Conservation (phyloP, 2,113 vertebrate genomes). For the Globicephala melas region DNA sequence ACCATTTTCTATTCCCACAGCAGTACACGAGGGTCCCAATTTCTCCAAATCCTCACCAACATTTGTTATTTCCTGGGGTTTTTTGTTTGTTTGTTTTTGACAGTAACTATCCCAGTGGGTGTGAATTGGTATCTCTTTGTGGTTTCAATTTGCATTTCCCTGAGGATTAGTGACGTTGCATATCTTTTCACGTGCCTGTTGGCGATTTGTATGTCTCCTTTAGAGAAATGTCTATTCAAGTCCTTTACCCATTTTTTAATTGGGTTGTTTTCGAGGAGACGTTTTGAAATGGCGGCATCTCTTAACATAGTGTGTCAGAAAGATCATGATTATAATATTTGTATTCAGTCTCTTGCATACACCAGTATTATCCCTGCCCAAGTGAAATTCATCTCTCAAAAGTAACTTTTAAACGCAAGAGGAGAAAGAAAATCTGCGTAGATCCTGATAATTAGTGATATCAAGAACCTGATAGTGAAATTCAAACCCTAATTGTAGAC, state of each 20-base stretch:
- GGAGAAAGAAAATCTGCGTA: not conserved
- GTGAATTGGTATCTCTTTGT: not conserved
- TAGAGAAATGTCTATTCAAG: not conserved
- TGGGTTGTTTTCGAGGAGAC: not conserved
- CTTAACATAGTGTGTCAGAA: not conserved
- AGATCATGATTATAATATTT: not conserved
- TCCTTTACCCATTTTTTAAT: slow-evolving; percentile 6
- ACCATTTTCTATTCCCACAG: not conserved
- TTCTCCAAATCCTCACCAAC: not conserved
- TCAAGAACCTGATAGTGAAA: not conserved
- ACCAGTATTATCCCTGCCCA: not conserved
- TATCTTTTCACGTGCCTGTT: not conserved
- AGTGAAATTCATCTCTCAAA: not conserved
- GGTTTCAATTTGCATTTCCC: not conserved
- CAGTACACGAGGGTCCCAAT: not conserved
- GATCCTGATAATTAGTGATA: not conserved
- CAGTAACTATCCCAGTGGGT: not conserved
- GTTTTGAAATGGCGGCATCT: not conserved
- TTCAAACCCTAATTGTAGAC: not conserved
- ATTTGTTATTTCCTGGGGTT: not conserved
- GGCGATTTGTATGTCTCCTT: not conserved
- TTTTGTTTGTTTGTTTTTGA: not conserved
- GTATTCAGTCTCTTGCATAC: not conserved
- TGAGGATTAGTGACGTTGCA: not conserved
- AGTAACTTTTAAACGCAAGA: slow-evolving; percentile 32